Evolutionary conservation across 2,888 invertebrate species (phyloP), one percentile per base, ranked within the genome.

Genomic region (Carpatolechia fugitivella): DNA sequence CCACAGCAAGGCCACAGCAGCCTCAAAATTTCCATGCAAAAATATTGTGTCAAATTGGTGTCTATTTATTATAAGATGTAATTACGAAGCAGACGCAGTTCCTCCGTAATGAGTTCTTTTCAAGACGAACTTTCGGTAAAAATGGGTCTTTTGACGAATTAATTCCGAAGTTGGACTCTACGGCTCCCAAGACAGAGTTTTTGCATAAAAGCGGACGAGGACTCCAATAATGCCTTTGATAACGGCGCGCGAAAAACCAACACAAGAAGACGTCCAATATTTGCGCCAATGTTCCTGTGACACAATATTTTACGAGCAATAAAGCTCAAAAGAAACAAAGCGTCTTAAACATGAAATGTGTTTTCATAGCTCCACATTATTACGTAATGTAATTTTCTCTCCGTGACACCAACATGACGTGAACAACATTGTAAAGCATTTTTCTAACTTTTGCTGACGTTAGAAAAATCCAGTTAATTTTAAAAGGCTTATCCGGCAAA

Each of bases 61-160:
- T n/a, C n/a, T n/a, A n/a, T n/a, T n/a, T n/a, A n/a, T n/a, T n/a
- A n/a, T n/a, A n/a, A n/a, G n/a, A n/a, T n/a, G n/a, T n/a, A n/a
- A n/a, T n/a, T n/a, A n/a, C n/a, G 8, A 11, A 52, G 40, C 36
- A 56, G 56, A 50, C 56, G 52, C 68, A 69, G 56, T 66, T 70
- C 57, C 55, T 60, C 55, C 64, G 46, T 67, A 69, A 66, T 65
- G 64, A 65, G 62, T 66, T 68, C 63, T 59, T 58, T 56, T 55
- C 54, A 46, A 63, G 63, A 53, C 54, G 59, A 63, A 64, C 55
- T 66, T 70, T 55, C 16, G 35, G 38, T 54, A 58, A 56, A 66
- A 70, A 69, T 59, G 65, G 64, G 59, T 72, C 64, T 70, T 72
- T 65, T 64, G 66, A 72, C 60, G 66, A 70, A 70, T 69, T 70